Conservation (phyloP, 2,888 invertebrate species). For the Ochropleura leucogaster region DNA sequence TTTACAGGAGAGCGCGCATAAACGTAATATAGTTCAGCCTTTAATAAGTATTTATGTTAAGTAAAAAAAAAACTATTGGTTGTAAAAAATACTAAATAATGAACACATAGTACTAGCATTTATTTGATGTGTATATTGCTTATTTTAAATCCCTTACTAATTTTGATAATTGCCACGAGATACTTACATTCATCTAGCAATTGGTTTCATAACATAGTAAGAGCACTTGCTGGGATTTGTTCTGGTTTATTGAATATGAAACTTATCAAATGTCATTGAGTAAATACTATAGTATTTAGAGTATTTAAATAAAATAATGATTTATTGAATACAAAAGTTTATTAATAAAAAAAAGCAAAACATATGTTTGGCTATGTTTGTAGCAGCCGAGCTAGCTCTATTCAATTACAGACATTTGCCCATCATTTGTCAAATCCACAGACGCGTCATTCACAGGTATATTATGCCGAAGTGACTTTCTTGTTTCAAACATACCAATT, state of each 20-base stretch:
- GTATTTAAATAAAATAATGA: constrained; percentile 26
- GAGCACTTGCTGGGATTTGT: constrained; percentile 14
- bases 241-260: neutral
- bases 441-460: constrained; percentile 45
- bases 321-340: constrained; percentile 13
- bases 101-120: constrained; percentile 3
- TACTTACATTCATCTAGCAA: too few species aligned
- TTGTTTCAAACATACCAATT: constrained; percentile 43
- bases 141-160: too few species aligned
- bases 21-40: constrained; percentile 5
- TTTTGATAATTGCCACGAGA: too few species aligned
- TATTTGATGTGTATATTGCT: too few species aligned
- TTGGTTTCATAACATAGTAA: constrained; percentile 4
- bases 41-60: constrained; percentile 2
- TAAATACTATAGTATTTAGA: constrained; percentile 13
- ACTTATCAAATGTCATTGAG: neutral
- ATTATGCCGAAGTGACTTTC: constrained; percentile 47
- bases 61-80: constrained; percentile 3
- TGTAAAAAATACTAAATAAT: neutral
- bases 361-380: constrained; percentile 1
- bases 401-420: constrained; percentile 24
- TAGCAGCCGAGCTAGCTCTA: constrained; percentile 16
- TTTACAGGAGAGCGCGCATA: constrained; percentile 11
- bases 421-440: constrained; percentile 45
- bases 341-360: constrained; percentile 14